A percentile compares a stretch with the other conserved stretches of the same genome.
phyloP scores from a whole-genome alignment of 2,797 vertebrate species.

The Catamblyrhynchus diadema region DNA sequence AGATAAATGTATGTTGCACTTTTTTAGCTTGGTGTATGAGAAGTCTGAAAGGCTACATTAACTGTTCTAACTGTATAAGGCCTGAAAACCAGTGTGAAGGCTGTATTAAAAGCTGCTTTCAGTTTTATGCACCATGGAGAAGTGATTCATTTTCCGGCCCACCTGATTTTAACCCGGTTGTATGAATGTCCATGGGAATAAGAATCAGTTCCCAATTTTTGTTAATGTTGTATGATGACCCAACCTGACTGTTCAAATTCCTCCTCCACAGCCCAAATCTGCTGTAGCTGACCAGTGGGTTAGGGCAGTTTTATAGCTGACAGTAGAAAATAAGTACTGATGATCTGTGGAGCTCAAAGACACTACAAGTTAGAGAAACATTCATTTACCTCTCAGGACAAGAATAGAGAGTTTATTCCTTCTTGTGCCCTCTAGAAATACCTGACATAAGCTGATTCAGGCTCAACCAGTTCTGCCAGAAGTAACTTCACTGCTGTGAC shows the following conservation, averaged over 20 bases:
- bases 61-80: not conserved
- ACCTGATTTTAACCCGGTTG: not conserved
- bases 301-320: not conserved
- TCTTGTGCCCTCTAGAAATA: not conserved
- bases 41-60: not conserved
- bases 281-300: not conserved
- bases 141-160: not conserved
- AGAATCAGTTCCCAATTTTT: not conserved
- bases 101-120: not conserved
- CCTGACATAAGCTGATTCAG: not conserved
- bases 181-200: not conserved
- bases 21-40: not conserved
- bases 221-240: not conserved
- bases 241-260: not conserved
- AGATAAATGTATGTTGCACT: not conserved
- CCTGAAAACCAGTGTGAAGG: not conserved
- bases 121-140: not conserved
- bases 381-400: not conserved
- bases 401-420: not conserved
- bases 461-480: not conserved
- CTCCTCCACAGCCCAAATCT: not conserved
- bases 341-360: not conserved
- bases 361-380: not conserved
- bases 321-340: not conserved
- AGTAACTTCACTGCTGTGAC: not conserved